Conservation (phyloP, 2,113 vertebrate species). For the Dicerorhinus sumatrensis region DNA sequence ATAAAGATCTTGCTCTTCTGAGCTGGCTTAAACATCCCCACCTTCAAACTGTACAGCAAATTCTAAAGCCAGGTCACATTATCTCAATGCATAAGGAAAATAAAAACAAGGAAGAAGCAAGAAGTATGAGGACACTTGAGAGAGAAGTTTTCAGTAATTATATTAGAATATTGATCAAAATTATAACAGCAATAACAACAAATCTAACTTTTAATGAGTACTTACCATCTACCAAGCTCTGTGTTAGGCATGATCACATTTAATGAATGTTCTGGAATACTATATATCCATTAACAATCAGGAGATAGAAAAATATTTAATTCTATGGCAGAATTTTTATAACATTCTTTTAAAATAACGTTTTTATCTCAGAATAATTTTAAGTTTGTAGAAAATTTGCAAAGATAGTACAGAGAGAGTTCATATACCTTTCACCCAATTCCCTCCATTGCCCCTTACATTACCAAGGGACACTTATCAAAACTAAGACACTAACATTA, state of each 20-base stretch:
- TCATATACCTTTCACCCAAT: fast-evolving
- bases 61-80: not conserved
- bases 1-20: not conserved
- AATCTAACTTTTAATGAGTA: not conserved
- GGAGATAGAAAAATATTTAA: not conserved
- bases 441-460: not conserved
- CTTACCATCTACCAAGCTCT: not conserved
- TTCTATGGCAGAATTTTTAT: not conserved
- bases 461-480: not conserved
- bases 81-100: not conserved
- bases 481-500: not conserved
- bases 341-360: not conserved
- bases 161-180: not conserved
- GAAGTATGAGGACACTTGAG: not conserved
- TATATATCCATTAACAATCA: not conserved
- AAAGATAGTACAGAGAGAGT: not conserved
- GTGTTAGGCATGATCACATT: not conserved
- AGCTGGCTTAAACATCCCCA: no score
- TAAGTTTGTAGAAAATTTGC: not conserved
- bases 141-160: not conserved
- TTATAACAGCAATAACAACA: not conserved
- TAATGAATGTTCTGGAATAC: not conserved
- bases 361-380: not conserved
- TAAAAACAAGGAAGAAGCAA: not conserved
- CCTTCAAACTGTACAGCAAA: not conserved